These are phyloP conservation scores for Drosophila gaucha DNA, from an alignment of 2,888 invertebrate genomes.

Conservation along the genomic window DNA sequence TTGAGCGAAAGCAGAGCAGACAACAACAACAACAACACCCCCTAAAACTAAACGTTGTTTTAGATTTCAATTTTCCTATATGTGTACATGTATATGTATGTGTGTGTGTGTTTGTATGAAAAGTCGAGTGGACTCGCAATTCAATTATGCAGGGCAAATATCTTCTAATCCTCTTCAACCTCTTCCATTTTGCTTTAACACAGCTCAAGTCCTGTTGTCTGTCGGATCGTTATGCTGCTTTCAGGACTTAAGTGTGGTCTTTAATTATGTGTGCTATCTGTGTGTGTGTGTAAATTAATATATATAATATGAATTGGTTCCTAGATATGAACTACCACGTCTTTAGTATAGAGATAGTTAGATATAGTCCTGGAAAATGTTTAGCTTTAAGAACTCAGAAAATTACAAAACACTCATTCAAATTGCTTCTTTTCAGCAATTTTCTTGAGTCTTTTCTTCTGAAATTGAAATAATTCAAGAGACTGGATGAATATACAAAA, in stretches of 20 bases:
- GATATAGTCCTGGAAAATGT: no score
- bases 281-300: constrained; percentile 1
- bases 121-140: constrained; percentile 37
- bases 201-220: constrained; percentile 7
- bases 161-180: constrained; percentile 11
- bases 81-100: not conserved
- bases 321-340: not conserved
- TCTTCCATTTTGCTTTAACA: constrained; percentile 7
- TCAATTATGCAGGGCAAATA: constrained; percentile 37
- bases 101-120: constrained; percentile 5
- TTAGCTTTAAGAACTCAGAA: no score
- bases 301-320: not conserved
- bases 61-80: constrained; percentile 38
- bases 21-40: constrained; percentile 23
- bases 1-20: constrained; percentile 39
- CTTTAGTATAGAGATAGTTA: no score
- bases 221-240: constrained; percentile 4
- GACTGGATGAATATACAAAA: no score
- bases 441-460: no score
- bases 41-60: constrained; percentile 25
- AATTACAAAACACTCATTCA: no score
- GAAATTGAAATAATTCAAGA: no score
- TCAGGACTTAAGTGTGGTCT: constrained; percentile 12
- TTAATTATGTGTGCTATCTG: constrained; percentile 2
- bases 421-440: no score